Evolutionary conservation across 2,113 vertebrate genomes (phyloP), one percentile per base, ranked within the genome.

Genomic region (Gallinago undulata): DNA sequence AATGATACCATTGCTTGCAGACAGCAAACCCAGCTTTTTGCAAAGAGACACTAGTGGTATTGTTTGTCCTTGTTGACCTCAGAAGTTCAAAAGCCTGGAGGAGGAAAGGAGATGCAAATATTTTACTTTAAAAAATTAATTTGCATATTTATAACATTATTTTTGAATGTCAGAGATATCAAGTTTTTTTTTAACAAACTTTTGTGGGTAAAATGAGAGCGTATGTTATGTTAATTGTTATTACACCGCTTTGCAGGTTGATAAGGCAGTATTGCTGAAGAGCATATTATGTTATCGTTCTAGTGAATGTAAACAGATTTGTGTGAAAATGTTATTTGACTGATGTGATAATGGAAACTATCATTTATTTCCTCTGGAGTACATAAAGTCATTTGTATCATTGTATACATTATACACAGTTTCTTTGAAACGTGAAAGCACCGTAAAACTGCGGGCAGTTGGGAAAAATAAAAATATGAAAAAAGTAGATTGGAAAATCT

Each of bases 41-140:
- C 98, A 98, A 98, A 99, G 98, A 99, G 98, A 98, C 98, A 99
- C 99, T 99, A 99, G 98, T 99, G 99, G 99, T 99, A 99, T 99
- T 98, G 98, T 99, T 99, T 98, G 99, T 99, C 99, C 99, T 99
- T 98, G 98, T 99, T 99, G 99, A 99, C 99, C 99, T 99, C 99
- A 99, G 98, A 98, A 98, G 99, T 99, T 98, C 98, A 99, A 99
- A 99, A 98, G 98, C 97, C 98, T 98, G 98, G 97, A 98, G 98
- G 98, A 98, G 98, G 98, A 99, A 98, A 98, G 98, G 98, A 98
- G 98, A 98, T 98, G 98, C 98, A 98, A 98, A 99, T 98, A 98
- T 98, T 98, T 98, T 98, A 98, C 98, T 98, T 98, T 56, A 98
- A 98, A 98, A 98, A 98, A 98, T 39, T 97, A 98, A 98, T 98